Evolutionary conservation across 2,888 invertebrate genomes (phyloP), one percentile per base, ranked within the genome.

Genomic region (Liopterus haemorrhoidalis): DNA sequence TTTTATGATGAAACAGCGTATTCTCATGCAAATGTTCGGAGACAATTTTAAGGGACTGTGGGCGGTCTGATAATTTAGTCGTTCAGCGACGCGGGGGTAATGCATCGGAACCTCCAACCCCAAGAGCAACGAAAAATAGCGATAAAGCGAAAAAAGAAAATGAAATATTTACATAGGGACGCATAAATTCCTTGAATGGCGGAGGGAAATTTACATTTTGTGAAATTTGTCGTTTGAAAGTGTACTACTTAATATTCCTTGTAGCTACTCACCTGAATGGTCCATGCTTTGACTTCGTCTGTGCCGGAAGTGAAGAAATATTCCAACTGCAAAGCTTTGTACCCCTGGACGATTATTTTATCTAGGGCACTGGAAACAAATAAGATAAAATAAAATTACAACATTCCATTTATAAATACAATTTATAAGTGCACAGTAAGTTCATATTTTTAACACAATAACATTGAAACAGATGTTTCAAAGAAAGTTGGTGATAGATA

Each of bases 281-380:
- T 97, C 99, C 99, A 99, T 16, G 96, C 97, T 69, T 96, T 97
- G 5, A 99, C 99, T 76, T 99, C 99, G 69, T 99, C 99, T 33
- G 84, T 78, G 11, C 99, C 99, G 41, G 91, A 79, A 1, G 99
- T 99, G 71, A 99, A 99, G 78, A 99, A 99, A 67, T 99, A 99
- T 67, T 92, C 88, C 59, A 99, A 71, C 59, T 95, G 92, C 39
- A 99, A 73, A 0, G 95, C 87, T 66, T 93, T 95, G 75, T 97
- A 99, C 12, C 99, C 99, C 63, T 88, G 90, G 2, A 93, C 79
- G 59, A 99, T 94, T 56, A 99, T 99, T 74, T 97, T 97, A 58
- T 94, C 93, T 62, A 99, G 71, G 5, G 88, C 87, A 68, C 94
- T 90, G 70, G 33, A 74, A 72, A 55, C 53, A 49, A 47, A 40